Evolutionary conservation across 2,113 vertebrate species (phyloP).

Genomic region (Scophthalmus maximus): DNA sequence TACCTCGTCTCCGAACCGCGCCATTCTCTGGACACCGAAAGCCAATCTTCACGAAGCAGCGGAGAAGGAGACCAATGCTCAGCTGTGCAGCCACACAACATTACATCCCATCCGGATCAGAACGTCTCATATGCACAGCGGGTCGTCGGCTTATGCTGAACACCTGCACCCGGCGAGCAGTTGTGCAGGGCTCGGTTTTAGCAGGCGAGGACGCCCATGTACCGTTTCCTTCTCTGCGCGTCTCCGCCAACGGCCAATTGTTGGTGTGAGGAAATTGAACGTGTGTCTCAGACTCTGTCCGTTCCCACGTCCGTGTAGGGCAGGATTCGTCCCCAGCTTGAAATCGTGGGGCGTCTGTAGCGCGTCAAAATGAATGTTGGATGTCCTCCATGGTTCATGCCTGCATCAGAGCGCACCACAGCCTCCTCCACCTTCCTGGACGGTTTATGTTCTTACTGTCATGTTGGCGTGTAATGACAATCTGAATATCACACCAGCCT

Average conservation of each 20-base stretch:
- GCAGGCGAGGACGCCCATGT: constrained; percentile 75
- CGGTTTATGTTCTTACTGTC: constrained; percentile 62
- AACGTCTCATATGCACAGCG: constrained; percentile 82
- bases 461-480: constrained; percentile 47
- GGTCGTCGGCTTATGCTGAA: constrained; percentile 62
- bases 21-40: constrained; percentile 91
- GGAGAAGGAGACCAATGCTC: constrained; percentile 84
- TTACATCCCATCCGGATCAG: constrained; percentile 88
- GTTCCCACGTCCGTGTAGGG: constrained; percentile 57
- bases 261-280: constrained; percentile 67
- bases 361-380: constrained; percentile 69
- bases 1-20: constrained; percentile 92
- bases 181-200: constrained; percentile 55
- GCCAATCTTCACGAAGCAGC: constrained; percentile 89
- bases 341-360: constrained; percentile 57
- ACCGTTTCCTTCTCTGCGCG: constrained; percentile 59
- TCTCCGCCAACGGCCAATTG: constrained; percentile 64
- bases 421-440: constrained; percentile 47
- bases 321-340: constrained; percentile 57
- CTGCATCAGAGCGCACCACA: constrained; percentile 57
- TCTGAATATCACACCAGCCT: constrained; percentile 41
- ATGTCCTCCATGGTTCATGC: constrained; percentile 64
- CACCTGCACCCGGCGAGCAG: constrained; percentile 58
- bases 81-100: constrained; percentile 86
- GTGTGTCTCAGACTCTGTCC: constrained; percentile 61